Evolutionary conservation across 2,113 vertebrate species (phyloP).

Genomic region (Lota lota): DNA sequence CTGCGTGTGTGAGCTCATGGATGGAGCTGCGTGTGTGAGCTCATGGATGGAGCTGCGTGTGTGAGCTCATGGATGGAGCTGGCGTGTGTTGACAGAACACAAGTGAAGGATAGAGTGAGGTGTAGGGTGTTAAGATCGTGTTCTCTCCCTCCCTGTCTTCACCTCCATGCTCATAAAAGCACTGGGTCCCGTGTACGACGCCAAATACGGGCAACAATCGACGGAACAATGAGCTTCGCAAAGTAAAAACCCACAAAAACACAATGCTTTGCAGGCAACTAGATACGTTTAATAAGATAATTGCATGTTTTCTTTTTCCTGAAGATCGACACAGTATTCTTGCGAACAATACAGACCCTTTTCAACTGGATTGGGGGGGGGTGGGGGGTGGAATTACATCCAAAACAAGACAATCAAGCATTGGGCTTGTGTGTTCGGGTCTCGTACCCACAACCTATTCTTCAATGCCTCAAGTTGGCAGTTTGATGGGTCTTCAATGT

Average conservation of each 20-base stretch:
- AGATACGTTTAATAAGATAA: slow-evolving; percentile 68
- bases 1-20: background rate
- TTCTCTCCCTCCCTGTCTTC: no score
- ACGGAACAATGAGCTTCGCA: slow-evolving; percentile 10
- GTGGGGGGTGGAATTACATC: slow-evolving; percentile 64
- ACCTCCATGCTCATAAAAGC: no score
- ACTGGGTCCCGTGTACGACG: no score
- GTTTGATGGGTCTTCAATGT: slow-evolving; percentile 34
- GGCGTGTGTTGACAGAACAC: no score
- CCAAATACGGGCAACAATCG: no score
- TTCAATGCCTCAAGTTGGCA: slow-evolving; percentile 13
- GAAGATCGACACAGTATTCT: slow-evolving; percentile 27
- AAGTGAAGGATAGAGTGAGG: no score
- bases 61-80: background rate
- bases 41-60: no score
- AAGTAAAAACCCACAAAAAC: slow-evolving; percentile 9
- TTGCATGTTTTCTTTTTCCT: slow-evolving; percentile 33
- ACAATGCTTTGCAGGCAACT: slow-evolving; percentile 58
- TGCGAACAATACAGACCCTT: slow-evolving; percentile 52
- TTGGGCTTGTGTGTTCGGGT: slow-evolving; percentile 20
- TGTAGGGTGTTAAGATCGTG: no score
- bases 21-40: background rate
- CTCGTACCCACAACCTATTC: slow-evolving; percentile 32
- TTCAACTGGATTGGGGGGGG: slow-evolving; percentile 47
- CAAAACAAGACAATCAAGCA: slow-evolving; percentile 39